Conservation (phyloP, 2,888 invertebrate species). For the Drosophila leonis region DNA sequence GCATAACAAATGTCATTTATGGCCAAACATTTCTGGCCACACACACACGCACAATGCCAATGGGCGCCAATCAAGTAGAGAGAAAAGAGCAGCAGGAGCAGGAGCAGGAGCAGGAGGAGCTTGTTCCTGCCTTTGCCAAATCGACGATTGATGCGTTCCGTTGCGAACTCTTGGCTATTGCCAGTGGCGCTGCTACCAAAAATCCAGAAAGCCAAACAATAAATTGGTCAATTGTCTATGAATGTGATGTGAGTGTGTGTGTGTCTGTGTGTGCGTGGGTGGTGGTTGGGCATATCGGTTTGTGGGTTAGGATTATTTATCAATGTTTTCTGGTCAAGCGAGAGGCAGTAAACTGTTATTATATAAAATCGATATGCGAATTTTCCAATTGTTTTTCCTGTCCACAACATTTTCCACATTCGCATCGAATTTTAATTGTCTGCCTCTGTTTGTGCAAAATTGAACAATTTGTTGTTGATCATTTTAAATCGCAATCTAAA, state of each 20-base stretch:
- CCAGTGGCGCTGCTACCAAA: slow-evolving; percentile 38
- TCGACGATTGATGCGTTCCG: slow-evolving; percentile 75
- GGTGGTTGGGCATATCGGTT: not conserved
- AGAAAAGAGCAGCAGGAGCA: not conserved
- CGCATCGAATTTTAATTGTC: slow-evolving; percentile 58
- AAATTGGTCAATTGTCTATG: slow-evolving; percentile 72
- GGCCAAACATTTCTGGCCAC: slow-evolving; percentile 59
- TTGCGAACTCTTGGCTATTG: slow-evolving; percentile 62
- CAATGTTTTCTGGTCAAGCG: slow-evolving; percentile 77
- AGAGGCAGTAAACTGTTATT: slow-evolving; percentile 67
- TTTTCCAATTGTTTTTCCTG: slow-evolving; percentile 1
- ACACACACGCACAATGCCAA: slow-evolving; percentile 7
- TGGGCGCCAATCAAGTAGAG: slow-evolving; percentile 3
- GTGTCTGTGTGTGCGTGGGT: not conserved
- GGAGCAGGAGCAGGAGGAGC: not conserved
- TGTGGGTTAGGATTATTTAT: slow-evolving; percentile 70
- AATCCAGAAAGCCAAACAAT: slow-evolving; percentile 63
- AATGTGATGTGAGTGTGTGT: slow-evolving; percentile 30
- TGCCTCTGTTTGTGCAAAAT: slow-evolving; percentile 29
- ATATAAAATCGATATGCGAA: slow-evolving; percentile 53
- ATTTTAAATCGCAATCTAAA: slow-evolving; percentile 48
- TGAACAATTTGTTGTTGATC: slow-evolving; percentile 39
- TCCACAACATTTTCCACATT: slow-evolving; percentile 21
- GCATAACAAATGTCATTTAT: slow-evolving; percentile 80
- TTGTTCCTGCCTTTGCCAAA: slow-evolving; percentile 51